phyloP scores from a whole-genome alignment of 1,140 invertebrate species.

The Atta texana region DNA sequence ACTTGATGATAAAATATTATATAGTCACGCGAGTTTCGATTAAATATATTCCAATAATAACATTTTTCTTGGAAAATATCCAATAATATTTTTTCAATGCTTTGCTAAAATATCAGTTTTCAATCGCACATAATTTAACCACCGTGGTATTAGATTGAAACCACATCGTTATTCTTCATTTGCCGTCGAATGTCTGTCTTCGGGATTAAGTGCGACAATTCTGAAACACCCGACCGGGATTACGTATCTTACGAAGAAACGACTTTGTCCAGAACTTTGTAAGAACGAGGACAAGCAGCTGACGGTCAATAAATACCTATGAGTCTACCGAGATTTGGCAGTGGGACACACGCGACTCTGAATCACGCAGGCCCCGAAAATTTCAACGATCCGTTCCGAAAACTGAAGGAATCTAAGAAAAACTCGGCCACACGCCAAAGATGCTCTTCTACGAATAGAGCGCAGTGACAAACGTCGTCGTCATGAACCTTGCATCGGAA shows the following conservation, averaged over 20 bases:
- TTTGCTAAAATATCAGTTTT: not conserved
- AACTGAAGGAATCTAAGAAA: slow-evolving; percentile 20
- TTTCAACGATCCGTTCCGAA: slow-evolving; percentile 38
- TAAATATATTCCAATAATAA: not conserved
- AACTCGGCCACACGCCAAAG: slow-evolving; percentile 60
- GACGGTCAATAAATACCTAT: slow-evolving; percentile 69
- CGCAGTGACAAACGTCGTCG: slow-evolving; percentile 23
- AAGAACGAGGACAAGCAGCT: slow-evolving; percentile 41
- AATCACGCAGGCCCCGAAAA: slow-evolving; percentile 56
- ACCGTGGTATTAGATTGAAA: not conserved
- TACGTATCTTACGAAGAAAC: slow-evolving; percentile 51
- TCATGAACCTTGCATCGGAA: slow-evolving; percentile 34
- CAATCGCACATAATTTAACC: not conserved
- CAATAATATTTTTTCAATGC: not conserved
- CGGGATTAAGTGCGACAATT: slow-evolving; percentile 18
- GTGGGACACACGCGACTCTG: slow-evolving; percentile 25
- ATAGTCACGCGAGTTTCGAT: too few species aligned
- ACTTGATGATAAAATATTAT: too few species aligned
- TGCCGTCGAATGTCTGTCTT: not conserved
- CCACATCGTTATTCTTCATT: not conserved
- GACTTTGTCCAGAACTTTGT: slow-evolving; percentile 38
- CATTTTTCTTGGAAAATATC: not conserved
- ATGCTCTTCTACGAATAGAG: slow-evolving; percentile 33
- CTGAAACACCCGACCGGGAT: slow-evolving; percentile 1
- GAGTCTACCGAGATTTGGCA: slow-evolving; percentile 62